These are phyloP conservation scores for Exaiptasia diaphana DNA, from an alignment of 64 coral and sea anemone species.

Conservation along the genomic window DNA sequence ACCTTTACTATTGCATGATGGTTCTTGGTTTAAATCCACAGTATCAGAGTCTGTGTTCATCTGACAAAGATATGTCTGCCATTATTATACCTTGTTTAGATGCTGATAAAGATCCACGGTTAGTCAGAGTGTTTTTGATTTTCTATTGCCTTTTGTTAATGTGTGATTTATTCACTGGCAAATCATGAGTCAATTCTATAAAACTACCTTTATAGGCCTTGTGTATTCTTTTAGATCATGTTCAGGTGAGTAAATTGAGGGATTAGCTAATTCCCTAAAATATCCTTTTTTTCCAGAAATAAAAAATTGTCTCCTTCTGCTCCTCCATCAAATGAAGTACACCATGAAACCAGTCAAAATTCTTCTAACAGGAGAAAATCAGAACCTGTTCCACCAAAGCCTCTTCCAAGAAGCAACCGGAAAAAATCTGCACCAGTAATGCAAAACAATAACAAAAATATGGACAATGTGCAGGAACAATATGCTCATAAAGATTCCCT, in stretches of 20 bases:
- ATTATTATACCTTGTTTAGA: no score
- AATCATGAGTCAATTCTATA: no score
- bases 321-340: neutral
- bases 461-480: neutral
- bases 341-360: neutral
- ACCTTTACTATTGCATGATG: slow-evolving; percentile 47
- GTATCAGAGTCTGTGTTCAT: neutral
- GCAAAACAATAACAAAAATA: neutral
- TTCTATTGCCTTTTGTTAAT: no score
- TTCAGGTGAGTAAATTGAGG: no score
- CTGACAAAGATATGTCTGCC: no score
- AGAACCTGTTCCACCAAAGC: neutral
- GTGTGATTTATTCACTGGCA: no score
- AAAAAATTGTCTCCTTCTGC: neutral
- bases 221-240: no score
- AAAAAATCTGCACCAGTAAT: neutral
- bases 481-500: neutral
- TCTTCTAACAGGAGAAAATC: neutral
- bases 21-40: slow-evolving; percentile 39
- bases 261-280: no score
- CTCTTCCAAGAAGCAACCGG: neutral
- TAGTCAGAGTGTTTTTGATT: no score
- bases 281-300: neutral
- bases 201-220: no score
- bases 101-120: neutral